Percentiles rank a stretch among this genome's conserved stretches.
Conservation (phyloP, 2,113 vertebrate genomes). For the Prinia subflava region DNA sequence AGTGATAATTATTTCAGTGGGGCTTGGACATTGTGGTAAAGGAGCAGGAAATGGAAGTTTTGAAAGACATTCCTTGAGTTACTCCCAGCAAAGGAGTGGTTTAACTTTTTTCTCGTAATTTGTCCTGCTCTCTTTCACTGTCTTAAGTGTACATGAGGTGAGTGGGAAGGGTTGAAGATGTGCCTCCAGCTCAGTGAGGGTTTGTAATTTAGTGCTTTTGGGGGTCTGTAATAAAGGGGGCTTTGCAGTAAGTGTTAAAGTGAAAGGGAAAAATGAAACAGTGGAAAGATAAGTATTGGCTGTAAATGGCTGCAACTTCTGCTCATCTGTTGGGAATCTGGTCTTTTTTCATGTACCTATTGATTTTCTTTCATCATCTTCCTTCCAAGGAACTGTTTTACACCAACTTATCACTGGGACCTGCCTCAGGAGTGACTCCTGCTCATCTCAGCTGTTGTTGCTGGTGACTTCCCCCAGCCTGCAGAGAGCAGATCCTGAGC, state of each 20-base stretch:
- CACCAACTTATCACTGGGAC: not conserved
- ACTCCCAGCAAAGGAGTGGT: not conserved
- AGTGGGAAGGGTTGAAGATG: not conserved
- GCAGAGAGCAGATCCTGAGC: not conserved
- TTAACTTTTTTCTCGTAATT: not conserved
- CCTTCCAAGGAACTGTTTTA: not conserved
- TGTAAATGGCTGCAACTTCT: not conserved
- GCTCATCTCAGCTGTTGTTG: not conserved
- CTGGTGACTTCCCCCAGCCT: not conserved
- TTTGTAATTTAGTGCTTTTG: not conserved
- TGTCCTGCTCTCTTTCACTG: not conserved
- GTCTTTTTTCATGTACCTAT: not conserved
- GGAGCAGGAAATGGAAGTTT: not conserved
- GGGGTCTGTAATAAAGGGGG: not conserved
- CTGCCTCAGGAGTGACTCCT: not conserved
- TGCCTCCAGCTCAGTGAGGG: not conserved
- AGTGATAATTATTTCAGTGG: not conserved
- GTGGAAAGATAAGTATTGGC: not conserved
- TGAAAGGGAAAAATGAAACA: not conserved
- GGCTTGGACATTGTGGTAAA: not conserved
- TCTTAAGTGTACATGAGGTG: fast-evolving
- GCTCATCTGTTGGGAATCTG: not conserved
- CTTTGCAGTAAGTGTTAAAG: not conserved
- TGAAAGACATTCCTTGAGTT: not conserved
- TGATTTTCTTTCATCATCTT: not conserved